Percentiles rank a stretch among this genome's conserved stretches.
These are phyloP conservation scores for Digitonthophagus gazella DNA, from an alignment of 2,888 invertebrate genomes.

Conservation along the genomic window DNA sequence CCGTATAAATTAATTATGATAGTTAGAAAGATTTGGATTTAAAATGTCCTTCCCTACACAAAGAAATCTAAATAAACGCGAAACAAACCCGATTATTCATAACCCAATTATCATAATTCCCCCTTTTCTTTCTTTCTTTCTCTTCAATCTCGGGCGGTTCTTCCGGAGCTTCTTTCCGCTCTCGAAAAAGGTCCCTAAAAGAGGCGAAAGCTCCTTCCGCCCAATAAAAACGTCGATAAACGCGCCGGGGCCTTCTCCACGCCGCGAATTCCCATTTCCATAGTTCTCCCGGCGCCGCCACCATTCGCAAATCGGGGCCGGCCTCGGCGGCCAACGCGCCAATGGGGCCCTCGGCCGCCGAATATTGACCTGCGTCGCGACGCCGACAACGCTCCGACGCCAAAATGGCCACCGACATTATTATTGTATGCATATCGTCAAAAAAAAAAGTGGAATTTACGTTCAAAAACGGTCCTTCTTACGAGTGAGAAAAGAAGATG, in stretches of 20 bases:
- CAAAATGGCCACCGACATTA: neutral
- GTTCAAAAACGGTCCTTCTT: neutral
- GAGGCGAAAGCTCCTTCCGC: neutral
- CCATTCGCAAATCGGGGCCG: neutral
- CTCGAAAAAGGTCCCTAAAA: neutral
- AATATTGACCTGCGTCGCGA: neutral
- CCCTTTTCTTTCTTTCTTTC: too few relatives aligned
- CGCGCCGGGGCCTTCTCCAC: neutral
- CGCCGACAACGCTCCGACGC: neutral
- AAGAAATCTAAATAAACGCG: too few relatives aligned
- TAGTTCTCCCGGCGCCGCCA: neutral
- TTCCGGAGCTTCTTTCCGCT: neutral
- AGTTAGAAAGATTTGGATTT: too few relatives aligned
- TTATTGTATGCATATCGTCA: neutral
- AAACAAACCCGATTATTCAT: too few relatives aligned
- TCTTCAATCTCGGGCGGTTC: too few relatives aligned
- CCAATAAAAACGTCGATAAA: neutral
- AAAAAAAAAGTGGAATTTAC: neutral
- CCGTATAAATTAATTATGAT: too few relatives aligned
- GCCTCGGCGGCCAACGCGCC: neutral
- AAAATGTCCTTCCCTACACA: too few relatives aligned
- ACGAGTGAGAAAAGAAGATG: neutral
- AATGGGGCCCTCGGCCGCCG: neutral
- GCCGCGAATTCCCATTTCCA: neutral
- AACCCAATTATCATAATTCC: too few relatives aligned